These are phyloP conservation scores for Choristoneura fumiferana DNA, from an alignment of 1,140 invertebrate genomes.

Conservation along the genomic window DNA sequence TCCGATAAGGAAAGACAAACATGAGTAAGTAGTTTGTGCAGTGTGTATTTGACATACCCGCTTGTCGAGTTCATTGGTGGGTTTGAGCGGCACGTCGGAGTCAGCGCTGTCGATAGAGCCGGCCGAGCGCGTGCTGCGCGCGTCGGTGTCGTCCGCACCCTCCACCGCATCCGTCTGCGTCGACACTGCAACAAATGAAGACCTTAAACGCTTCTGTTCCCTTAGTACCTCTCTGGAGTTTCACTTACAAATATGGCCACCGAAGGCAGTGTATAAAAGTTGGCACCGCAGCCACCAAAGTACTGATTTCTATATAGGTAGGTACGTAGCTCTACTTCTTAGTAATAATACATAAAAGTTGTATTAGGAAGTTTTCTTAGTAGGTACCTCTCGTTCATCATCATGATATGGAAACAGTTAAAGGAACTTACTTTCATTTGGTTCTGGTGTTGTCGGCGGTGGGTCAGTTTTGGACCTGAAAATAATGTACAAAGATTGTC, in stretches of 20 bases:
- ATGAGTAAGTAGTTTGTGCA: no score
- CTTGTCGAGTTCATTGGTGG: slow-evolving; percentile 82
- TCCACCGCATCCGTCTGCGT: slow-evolving; percentile 24
- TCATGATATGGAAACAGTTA: neutral
- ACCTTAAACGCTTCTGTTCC: neutral
- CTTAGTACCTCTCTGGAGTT: neutral
- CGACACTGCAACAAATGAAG: slow-evolving; percentile 6
- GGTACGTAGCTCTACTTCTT: no score
- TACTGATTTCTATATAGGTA: no score
- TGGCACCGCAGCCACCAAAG: no score
- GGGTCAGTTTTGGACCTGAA: slow-evolving; percentile 43
- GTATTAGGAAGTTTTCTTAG: no score
- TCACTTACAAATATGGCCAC: no score
- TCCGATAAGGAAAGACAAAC: no score
- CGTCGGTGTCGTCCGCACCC: slow-evolving; percentile 63
- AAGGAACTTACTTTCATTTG: slow-evolving; percentile 53
- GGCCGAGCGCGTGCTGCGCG: slow-evolving; percentile 81
- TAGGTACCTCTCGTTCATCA: no score
- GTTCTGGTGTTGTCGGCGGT: slow-evolving; percentile 42
- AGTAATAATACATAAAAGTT: no score
- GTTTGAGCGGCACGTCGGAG: slow-evolving; percentile 77
- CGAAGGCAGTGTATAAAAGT: no score
- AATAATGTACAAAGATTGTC: slow-evolving; percentile 20
- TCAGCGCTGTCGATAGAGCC: slow-evolving; percentile 84
- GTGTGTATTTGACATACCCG: slow-evolving; percentile 71